Conservation (phyloP, 2,797 vertebrate genomes). For the Micrastur ruficollis region DNA sequence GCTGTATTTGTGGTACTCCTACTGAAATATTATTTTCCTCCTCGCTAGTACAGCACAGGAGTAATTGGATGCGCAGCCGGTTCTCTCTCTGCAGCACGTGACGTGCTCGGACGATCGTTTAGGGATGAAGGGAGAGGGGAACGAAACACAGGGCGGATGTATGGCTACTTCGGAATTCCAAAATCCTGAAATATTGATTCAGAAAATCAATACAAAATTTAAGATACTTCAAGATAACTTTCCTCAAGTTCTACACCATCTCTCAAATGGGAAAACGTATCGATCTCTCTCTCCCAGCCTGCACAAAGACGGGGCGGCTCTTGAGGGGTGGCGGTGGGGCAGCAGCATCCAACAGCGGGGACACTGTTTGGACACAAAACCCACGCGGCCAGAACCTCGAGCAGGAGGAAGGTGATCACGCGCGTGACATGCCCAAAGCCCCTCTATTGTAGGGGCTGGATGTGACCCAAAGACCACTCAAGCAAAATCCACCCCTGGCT, state of each 20-base stretch:
- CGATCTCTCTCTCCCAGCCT: not conserved
- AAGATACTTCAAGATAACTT: slow-evolving; percentile 18
- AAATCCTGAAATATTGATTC: slow-evolving; percentile 3
- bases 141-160: not conserved
- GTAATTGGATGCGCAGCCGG: not conserved
- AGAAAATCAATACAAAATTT: slow-evolving; percentile 2
- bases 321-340: not conserved
- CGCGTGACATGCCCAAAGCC: not conserved
- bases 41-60: not conserved
- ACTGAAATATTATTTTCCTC: not conserved
- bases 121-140: not conserved
- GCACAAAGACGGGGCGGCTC: not conserved
- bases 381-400: not conserved
- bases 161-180: not conserved
- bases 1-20: not conserved
- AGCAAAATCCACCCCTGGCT: not conserved
- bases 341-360: not conserved
- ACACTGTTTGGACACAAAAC: no score
- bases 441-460: not conserved
- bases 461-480: not conserved
- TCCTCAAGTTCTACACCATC: not conserved
- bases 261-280: not conserved
- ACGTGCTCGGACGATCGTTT: not conserved
- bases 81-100: not conserved
- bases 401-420: not conserved